phyloP scores from a whole-genome alignment of 2,113 vertebrate species.

The Nannospalax galili region DNA sequence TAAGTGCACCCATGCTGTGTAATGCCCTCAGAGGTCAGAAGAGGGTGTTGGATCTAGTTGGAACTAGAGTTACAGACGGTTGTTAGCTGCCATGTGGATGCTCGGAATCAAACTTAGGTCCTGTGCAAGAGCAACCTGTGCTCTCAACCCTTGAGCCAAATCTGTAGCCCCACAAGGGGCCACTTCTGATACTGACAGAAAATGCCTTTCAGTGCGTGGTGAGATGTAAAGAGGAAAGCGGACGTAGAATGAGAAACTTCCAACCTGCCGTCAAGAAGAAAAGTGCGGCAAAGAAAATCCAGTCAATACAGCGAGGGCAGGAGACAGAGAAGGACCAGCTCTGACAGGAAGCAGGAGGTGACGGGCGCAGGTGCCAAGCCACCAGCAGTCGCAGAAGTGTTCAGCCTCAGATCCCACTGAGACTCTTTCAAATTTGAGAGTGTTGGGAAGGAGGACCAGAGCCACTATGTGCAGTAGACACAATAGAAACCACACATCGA shows the following conservation, averaged over 20 bases:
- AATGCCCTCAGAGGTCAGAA: neutral
- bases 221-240: neutral
- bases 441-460: neutral
- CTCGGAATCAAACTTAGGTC: neutral
- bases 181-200: neutral
- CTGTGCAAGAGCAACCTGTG: neutral
- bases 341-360: neutral
- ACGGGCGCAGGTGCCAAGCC: neutral
- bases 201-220: neutral
- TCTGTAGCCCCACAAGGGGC: too few species aligned
- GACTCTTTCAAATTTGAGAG: neutral
- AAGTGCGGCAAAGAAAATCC: neutral
- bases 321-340: neutral
- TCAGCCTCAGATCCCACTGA: neutral
- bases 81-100: neutral
- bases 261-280: neutral
- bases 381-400: neutral
- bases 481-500: neutral
- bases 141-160: too few species aligned
- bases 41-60: neutral
- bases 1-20: too few species aligned
- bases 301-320: neutral
- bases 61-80: neutral
- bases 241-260: neutral
- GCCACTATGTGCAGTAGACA: neutral